phyloP scores from a whole-genome alignment of 2,113 vertebrate species.

The Rattus norvegicus region GRCr8 NC_086026.1:57873001-57873500 shows the following conservation, averaged over 20 bases:
- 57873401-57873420: background rate
- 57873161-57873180: background rate
- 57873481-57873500: background rate
- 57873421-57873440: background rate
- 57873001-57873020: background rate
- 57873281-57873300: background rate
- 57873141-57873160: background rate
- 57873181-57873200: background rate
- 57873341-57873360: background rate
- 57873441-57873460: background rate
- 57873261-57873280: background rate
- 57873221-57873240: conserved; percentile 28
- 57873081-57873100: background rate
- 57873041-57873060: conserved; percentile 11
- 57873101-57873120: background rate
- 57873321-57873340: background rate
- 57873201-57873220: conserved; percentile 38
- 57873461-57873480: background rate
- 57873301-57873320: background rate
- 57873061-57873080: background rate
- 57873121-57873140: background rate
- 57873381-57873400: background rate
- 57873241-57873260: background rate
- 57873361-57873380: background rate
- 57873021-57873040: conserved; percentile 27